Evolutionary conservation across 2,797 vertebrate species (phyloP), one percentile per base, ranked within the genome.

Genomic region (Poeciliopsis infans): DNA sequence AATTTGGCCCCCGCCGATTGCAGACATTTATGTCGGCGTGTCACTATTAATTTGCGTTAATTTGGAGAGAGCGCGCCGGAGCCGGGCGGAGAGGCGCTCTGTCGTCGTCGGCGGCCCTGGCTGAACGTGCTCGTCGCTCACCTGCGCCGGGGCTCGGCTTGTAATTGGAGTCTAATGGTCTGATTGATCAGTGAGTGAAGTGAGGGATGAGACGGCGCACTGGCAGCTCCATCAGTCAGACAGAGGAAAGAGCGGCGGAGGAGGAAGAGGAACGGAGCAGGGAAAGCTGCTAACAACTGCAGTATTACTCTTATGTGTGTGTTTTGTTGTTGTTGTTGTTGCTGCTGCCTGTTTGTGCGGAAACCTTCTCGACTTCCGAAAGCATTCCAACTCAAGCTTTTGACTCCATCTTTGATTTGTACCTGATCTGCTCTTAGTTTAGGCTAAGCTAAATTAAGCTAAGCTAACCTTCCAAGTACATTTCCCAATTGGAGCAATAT

Each of bases 91-190:
- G 90, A 89, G 88, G 91, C 77, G 86, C 86, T 59, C 46, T 80
- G 84, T 86, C 88, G 82, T 89, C 83, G 79, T 88, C 49, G 7
- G 49, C 83, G 80, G 91, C 79, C 68, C 83, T 78, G 75, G 84
- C 10, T 85, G 92, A 93, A 91, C 85, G 90, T 83, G 92, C 90
- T 94, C 88, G 94, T 95, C 88, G 90, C 95, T 96, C 96, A 96
- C 96, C 96, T 96, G 95, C 92, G 84, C 90, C 80, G 80, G 88
- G 89, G 89, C 92, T 87, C 87, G 75, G 83, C 89, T 94, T 91
- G 94, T 96, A 96, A 96, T 96, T 96, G 95, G 95, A 94, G 91
- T 94, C 95, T 96, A 96, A 96, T 96, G 92, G 95, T 93, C 95
- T 96, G 95, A 96, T 96, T 96, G 96, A 96, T 96, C 95, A 95